Conservation (phyloP, 2,113 vertebrate genomes). For the Oncorhynchus mykiss region DNA sequence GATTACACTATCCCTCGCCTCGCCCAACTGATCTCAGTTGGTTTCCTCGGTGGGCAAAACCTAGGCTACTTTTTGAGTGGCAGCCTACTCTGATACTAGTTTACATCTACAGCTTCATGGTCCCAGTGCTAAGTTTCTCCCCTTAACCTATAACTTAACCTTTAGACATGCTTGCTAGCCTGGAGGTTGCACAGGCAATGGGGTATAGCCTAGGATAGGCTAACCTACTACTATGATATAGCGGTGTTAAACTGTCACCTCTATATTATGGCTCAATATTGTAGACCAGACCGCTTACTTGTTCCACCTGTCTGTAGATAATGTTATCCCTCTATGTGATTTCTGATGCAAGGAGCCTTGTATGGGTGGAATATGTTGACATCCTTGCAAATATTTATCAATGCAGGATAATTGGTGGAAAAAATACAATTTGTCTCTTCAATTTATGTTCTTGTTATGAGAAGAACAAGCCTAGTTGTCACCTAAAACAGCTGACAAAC, state of each 20-base stretch:
- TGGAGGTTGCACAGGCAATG: too few species aligned
- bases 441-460: not conserved
- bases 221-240: too few species aligned
- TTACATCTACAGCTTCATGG: not conserved
- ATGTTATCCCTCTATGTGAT: too few species aligned
- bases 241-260: too few species aligned
- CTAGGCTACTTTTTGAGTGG: not conserved
- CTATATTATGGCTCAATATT: too few species aligned
- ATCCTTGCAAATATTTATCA: not conserved
- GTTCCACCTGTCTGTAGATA: too few species aligned
- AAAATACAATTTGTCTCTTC: not conserved
- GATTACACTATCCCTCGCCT: not conserved
- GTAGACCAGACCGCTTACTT: too few species aligned
- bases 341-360: too few species aligned
- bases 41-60: not conserved
- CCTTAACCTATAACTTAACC: not conserved
- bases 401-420: not conserved
- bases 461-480: not conserved
- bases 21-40: not conserved
- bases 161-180: too few species aligned
- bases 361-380: too few species aligned
- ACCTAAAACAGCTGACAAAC: not conserved
- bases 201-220: too few species aligned
- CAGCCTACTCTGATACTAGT: not conserved
- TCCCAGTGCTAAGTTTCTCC: not conserved